Evolutionary conservation across 2,888 invertebrate genomes (phyloP), one percentile per base, ranked within the genome.

Genomic region (Harmothoe impar): DNA sequence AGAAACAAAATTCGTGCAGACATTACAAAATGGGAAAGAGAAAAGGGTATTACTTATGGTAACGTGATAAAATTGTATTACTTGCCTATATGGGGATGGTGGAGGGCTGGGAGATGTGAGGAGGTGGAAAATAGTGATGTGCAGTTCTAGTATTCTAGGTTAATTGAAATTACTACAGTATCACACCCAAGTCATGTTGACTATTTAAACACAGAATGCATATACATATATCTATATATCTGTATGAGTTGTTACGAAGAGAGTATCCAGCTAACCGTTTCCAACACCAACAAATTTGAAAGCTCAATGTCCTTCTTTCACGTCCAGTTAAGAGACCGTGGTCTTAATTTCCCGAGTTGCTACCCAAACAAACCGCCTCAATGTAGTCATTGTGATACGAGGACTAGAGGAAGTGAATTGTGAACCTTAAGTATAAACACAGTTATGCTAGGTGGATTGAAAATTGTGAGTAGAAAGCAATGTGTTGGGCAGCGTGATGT

Each of bases 341-440:
- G 86, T 86, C 86, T 54, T 86, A 86, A 86, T 52, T 86, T 86
- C 31, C 86, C 86, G 33, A 86, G 52, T 86, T 86, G 86, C 86
- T 86, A 86, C 52, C 86, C 86, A 15, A 86, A 81, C 17, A 33
- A 86, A 86, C 52, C 86, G 86, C 86, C 86, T 86, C 86, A 86
- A n/a, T 54, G 86, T 86, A 86, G 86, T 86, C 54, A 86, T 86
- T 86, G 86, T 86, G 86, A 86, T 86, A 86, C 51, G 81, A 81
- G 81, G 81, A 81, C 43, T 81, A 54, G 86, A 54, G 56, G 52
- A 86, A 86, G 54, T 52, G 86, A 86, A 86, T 54, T 54, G 81
- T 81, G 81, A 81, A 81, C 43, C 20, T 81, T 81, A 81, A 81
- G 43, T 81, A 81, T 81, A 72, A 29, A 72, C 72, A 81, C 35